Evolutionary conservation across 2,113 vertebrate species (phyloP).

Genomic region (Pipra filicauda): DNA sequence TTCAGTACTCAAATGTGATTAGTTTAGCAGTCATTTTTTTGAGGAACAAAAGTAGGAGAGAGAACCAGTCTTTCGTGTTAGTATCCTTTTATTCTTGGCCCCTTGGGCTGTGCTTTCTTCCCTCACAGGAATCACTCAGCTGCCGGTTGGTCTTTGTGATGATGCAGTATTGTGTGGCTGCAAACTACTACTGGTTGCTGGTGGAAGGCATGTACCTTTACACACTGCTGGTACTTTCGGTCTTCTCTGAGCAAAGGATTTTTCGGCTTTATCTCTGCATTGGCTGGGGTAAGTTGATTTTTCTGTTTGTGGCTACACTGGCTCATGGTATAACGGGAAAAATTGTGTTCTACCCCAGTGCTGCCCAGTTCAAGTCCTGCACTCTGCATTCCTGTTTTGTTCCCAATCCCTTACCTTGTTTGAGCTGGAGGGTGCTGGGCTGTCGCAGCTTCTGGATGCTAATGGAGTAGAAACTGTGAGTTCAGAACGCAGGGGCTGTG

Average conservation of each 20-base stretch:
- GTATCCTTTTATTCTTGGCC: background rate
- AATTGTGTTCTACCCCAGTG: background rate
- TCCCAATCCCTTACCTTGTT: background rate
- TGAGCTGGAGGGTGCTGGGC: background rate
- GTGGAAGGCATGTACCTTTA: slow-evolving; percentile 96
- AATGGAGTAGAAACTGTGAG: background rate
- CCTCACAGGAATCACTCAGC: slow-evolving; percentile 80
- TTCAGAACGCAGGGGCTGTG: background rate
- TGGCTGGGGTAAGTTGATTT: slow-evolving; percentile 88
- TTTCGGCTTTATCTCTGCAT: slow-evolving; percentile 89
- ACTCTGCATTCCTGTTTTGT: background rate
- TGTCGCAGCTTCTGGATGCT: background rate
- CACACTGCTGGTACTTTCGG: slow-evolving; percentile 86
- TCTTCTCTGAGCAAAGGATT: slow-evolving; percentile 91
- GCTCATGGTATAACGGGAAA: background rate
- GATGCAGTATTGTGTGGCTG: slow-evolving; percentile 97
- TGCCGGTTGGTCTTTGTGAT: slow-evolving; percentile 92
- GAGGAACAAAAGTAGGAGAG: background rate
- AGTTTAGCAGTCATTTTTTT: background rate
- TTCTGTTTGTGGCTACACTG: accelerated
- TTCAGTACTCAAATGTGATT: background rate
- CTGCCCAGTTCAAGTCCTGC: background rate
- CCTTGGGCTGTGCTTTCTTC: background rate
- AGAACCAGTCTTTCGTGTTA: background rate
- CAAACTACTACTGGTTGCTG: slow-evolving; percentile 97